Conservation (phyloP, 1,140 invertebrate species). For the Sinonovacula constricta region DNA sequence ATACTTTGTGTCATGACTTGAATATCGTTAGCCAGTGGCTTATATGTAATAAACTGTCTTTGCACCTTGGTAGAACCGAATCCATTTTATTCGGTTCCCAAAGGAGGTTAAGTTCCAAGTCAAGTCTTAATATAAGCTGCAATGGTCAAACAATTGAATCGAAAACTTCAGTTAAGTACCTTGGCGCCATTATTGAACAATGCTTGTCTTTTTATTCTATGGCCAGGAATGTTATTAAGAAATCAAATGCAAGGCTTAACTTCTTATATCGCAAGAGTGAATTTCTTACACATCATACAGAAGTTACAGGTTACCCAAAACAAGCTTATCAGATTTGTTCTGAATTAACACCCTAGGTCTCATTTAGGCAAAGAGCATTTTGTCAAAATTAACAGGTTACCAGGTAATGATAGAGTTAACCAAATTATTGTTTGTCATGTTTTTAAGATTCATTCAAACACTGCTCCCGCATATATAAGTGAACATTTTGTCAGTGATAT, state of each 20-base stretch:
- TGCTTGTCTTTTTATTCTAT: conserved; percentile 20
- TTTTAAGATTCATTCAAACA: too few relatives aligned
- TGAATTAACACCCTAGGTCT: not conserved
- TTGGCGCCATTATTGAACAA: conserved; percentile 15
- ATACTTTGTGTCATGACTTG: not conserved
- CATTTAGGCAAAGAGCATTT: conserved; percentile 2
- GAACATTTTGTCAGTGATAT: too few relatives aligned
- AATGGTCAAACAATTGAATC: conserved; percentile 13
- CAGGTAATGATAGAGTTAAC: not conserved
- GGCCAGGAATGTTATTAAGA: conserved; percentile 3
- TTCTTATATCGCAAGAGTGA: conserved; percentile 8
- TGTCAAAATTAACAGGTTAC: not conserved
- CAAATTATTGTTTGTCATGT: conserved; percentile 18
- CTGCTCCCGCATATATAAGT: too few relatives aligned
- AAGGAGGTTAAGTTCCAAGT: not conserved
- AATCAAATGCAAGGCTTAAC: conserved; percentile 26
- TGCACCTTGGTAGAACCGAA: conserved; percentile 9
- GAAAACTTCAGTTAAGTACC: conserved; percentile 4
- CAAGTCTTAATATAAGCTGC: conserved; percentile 3
- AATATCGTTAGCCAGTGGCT: not conserved
- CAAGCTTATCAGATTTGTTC: conserved; percentile 12
- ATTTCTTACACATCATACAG: conserved; percentile 8
- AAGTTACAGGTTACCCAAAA: conserved; percentile 10
- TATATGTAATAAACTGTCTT: conserved; percentile 1
- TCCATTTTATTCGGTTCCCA: conserved; percentile 9